Percentiles rank a stretch among this genome's conserved stretches.
These are phyloP conservation scores for Atherix ibis DNA, from an alignment of 2,888 invertebrate species.

Conservation along the genomic window DNA sequence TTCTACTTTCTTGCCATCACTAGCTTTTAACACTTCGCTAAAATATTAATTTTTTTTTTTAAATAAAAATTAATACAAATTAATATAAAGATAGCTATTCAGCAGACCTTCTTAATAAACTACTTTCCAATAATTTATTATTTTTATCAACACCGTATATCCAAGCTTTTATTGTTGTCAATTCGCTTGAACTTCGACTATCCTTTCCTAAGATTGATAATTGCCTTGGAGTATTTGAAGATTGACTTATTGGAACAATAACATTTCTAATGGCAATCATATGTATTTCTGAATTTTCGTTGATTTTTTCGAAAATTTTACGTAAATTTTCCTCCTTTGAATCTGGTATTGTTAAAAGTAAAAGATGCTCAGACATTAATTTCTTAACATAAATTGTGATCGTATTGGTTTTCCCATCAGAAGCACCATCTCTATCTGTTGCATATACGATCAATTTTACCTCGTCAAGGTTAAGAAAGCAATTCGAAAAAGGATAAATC, in stretches of 20 bases:
- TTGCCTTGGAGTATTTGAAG: background rate
- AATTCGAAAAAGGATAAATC: constrained; percentile 16
- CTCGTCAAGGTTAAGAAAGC: constrained; percentile 9
- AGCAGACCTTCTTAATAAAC: constrained; percentile 14
- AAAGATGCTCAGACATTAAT: constrained; percentile 12
- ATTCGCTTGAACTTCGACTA: background rate
- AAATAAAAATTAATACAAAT: background rate
- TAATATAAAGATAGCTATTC: background rate
- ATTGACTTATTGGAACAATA: constrained; percentile 9
- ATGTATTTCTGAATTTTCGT: constrained; percentile 7
- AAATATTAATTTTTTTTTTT: constrained; percentile 1
- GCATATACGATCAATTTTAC: constrained; percentile 15
- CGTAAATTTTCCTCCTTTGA: constrained; percentile 7
- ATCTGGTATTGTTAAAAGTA: constrained; percentile 13
- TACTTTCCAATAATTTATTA: constrained; percentile 9
- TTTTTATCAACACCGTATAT: constrained; percentile 14
- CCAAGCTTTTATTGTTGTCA: constrained; percentile 14
- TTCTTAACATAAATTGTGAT: constrained; percentile 13
- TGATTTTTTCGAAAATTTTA: constrained; percentile 9
- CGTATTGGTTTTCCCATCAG: constrained; percentile 12
- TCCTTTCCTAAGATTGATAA: background rate
- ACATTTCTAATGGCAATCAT: constrained; percentile 11
- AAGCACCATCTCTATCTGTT: constrained; percentile 16
- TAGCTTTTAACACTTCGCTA: constrained; percentile 4
- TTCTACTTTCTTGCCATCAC: background rate